A percentile compares a stretch with the other conserved stretches of the same genome.
Evolutionary conservation across 2,113 vertebrate species (phyloP).

Genomic region (Daphoenositta chrysoptera): DNA sequence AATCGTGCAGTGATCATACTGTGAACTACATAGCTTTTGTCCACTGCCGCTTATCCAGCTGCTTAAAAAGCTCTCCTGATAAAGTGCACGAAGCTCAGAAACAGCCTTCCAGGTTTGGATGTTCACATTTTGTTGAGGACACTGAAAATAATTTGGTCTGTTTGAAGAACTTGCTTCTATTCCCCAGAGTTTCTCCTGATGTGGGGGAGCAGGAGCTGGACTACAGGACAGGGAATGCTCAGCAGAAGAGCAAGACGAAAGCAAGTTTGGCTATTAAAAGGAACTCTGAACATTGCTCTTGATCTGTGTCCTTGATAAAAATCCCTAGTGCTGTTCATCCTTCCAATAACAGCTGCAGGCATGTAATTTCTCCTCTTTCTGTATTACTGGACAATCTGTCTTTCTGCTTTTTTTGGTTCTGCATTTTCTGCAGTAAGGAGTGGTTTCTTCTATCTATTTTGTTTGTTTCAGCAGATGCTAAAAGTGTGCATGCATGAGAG

Average conservation of each 20-base stretch:
- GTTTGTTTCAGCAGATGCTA: background rate
- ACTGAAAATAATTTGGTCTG: background rate
- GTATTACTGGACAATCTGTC: background rate
- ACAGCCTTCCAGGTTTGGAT: background rate
- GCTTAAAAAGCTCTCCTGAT: background rate
- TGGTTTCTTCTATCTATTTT: background rate
- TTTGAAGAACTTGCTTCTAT: background rate
- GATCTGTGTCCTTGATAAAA: background rate
- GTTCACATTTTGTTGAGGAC: background rate
- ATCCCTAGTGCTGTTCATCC: background rate
- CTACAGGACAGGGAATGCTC: background rate
- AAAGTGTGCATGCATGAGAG: background rate
- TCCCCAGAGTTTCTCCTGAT: background rate
- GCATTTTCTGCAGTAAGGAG: background rate
- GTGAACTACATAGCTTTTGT: conserved; percentile 14
- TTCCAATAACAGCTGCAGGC: background rate
- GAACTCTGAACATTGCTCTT: background rate
- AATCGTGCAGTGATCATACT: background rate
- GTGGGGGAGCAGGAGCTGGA: background rate
- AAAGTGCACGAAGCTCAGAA: background rate
- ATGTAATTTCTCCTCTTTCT: background rate
- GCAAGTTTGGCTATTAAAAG: background rate
- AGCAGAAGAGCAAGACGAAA: background rate
- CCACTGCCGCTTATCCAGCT: background rate
- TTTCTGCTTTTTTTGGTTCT: background rate